phyloP scores from a whole-genome alignment of 1,140 invertebrate genomes.

The Brachionus angularis region DNA sequence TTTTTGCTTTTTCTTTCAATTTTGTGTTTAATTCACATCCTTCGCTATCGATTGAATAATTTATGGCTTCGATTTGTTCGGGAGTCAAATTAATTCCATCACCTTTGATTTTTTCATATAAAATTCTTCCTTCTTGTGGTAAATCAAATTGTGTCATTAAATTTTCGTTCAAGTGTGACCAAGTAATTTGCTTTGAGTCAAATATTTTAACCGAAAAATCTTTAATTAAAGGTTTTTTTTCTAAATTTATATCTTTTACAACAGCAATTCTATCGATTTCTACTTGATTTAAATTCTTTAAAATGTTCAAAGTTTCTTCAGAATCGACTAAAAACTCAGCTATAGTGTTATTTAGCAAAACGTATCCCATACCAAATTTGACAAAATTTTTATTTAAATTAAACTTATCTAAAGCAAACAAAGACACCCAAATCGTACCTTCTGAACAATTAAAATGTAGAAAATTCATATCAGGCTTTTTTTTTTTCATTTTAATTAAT shows the following conservation, averaged over 20 bases:
- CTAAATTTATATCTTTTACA: not conserved
- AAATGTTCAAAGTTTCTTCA: not conserved
- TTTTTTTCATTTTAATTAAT: no score
- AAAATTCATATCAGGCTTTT: not conserved
- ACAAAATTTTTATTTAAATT: not conserved
- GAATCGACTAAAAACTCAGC: not conserved
- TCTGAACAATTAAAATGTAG: not conserved
- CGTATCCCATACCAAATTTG: not conserved
- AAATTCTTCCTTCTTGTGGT: not conserved
- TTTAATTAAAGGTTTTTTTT: not conserved
- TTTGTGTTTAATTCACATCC: slow-evolving; percentile 12
- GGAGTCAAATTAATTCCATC: not conserved
- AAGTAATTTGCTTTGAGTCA: not conserved
- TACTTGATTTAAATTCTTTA: not conserved
- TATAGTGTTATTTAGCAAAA: not conserved
- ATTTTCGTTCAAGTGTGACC: not conserved
- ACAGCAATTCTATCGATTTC: not conserved
- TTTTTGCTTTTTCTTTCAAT: not conserved
- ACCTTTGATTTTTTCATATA: slow-evolving; percentile 1
- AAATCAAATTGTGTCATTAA: not conserved
- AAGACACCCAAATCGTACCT: not conserved
- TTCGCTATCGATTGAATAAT: slow-evolving; percentile 13
- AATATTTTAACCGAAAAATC: not conserved
- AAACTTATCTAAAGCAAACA: not conserved
- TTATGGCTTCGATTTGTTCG: not conserved